Base-by-base conservation (phyloP, 2,797 vertebrate genomes). In the Cephalopachus bancanus region DNA sequence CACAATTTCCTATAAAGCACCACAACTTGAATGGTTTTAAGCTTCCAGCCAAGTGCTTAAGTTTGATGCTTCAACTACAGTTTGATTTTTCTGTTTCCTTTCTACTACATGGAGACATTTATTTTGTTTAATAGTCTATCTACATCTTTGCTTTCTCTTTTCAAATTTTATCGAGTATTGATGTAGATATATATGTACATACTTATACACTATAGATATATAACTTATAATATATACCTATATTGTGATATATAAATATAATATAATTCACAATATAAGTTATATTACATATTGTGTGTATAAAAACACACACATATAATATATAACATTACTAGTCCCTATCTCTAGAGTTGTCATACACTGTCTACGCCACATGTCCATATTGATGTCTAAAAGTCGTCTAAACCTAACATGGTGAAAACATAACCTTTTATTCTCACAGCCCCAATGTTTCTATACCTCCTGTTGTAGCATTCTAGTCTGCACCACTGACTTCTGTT, bases 141-240 rank as follows among this genome's bases (percentile, higher is more conserved):
- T 51, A 12, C 49, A 33, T 64, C 72, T 83, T 95, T 84, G 49
- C 14, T 72, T 72, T 84, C 17, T 65, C 65, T 72, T n/a, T 84
- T 79, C 22, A 74, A 65, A 59, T 85, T 89, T 93, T 74, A 65
- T 59, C 33, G 79, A 59, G 80, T 9, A 57, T 84, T 95, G 14
- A 59, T 64, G 15, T 30, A 30, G 37, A 59, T 79, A 37, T 37
- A 37, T 37, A 3, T 37, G 37, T 37, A 37, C 37, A 37, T 37
- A 37, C 37, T 37, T 3, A 37, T 37, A 37, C 37, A 37, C 37
- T 37, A 37, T 37, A 37, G 37, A 37, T 37, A 37, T 37, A 37
- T 37, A 37, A 37, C 37, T 37, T 65, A 80, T 4, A 26, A 64
- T 28, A 30, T 1, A 55, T 37, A 72, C 7, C 71, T 3, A 69